Evolutionary conservation across 2,888 invertebrate genomes (phyloP), one percentile per base, ranked within the genome.

Genomic region (Drosophila anceps): DNA sequence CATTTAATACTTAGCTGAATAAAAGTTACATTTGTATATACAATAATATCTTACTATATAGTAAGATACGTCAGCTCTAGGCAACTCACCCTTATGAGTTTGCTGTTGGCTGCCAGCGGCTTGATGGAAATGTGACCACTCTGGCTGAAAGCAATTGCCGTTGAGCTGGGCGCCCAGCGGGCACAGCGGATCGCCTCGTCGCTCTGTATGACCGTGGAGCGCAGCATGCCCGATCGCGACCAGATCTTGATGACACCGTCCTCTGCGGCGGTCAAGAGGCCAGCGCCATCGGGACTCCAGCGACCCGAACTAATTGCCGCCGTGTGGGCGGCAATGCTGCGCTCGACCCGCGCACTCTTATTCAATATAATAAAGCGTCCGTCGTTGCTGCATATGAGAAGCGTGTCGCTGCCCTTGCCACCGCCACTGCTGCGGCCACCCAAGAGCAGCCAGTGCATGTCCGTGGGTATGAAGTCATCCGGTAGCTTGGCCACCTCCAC

Each of bases 221-320:
- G 95, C 15, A 99, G 94, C 94, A 98, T 96, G 15, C 99, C 99
- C 88, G 97, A 98, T 51, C 98, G 94, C 0, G 99, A 99, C 99
- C 99, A 99, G 69, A 99, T 96, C 94, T 99, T 99, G 3, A 99
- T 96, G 65, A 96, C 95, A 2, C 99, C 99, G 93, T 99, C 99
- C 94, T 99, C 99, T 0, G 99, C 99, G 73, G 97, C 98, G 0
- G 92, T 98, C 15, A 98, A 94, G 51, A 99, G 94, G n/a, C 98
- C 97, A 33, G 98, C 96, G 4, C 98, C 99, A 93, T 99, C 99
- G 61, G 96, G 96, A 92, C 98, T 98, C 99, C 99, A 99, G 88
- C 96, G 95, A 1, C 97, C 97, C 57, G 96, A 95, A 27, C 98
- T 94, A 68, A 98, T 96, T 13, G 99, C 98, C 1, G 98, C 96